Evolutionary conservation across 2,888 invertebrate genomes (phyloP), one percentile per base, ranked within the genome.

Genomic region (Chaitophorus viminalis): DNA sequence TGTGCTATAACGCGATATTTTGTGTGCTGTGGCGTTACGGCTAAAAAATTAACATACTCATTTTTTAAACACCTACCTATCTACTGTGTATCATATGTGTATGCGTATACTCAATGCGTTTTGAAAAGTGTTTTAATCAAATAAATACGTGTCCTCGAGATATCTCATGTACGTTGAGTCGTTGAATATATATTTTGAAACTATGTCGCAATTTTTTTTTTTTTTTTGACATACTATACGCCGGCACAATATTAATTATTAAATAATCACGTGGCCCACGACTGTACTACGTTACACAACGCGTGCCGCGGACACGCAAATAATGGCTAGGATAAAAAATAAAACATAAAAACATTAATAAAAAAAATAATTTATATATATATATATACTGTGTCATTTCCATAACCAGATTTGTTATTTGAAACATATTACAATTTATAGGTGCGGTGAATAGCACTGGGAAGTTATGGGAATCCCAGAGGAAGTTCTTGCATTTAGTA

Each of bases 371-470:
- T 5, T 39, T 4, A 36, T 72, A 72, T n/a, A 78, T 33, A 74
- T 74, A 82, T 3, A 46, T 36, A 39, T 9, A 17, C 9, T 39
- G n/a, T 79, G 72, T 78, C 60, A 78, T 85, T 85, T 52, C 46
- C 76, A 84, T 52, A 85, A 46, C 65, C 78, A 65, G 79, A 70
- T 74, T 29, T 25, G 82, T 54, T 74, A 52, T 72, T 77, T 25
- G 60, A 82, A 75, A 75, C 25, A 18, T 21, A 18, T 14, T 60
- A 6, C 25, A 6, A 52, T 25, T 84, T 76, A 82, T 93, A 97
- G 98, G 98, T 90, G 95, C 98, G 90, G 94, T 97, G 91, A 97
- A 98, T 92, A 95, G 96, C 90, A 96, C 96, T 90, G 97, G 97
- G 89, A 94, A 94, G 90, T 92, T 97, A 90, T 98, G 98, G 98